Percentiles rank a stretch among this genome's conserved stretches.
phyloP scores from a whole-genome alignment of 1,140 invertebrate genomes.

The Piezodorus guildinii region DNA sequence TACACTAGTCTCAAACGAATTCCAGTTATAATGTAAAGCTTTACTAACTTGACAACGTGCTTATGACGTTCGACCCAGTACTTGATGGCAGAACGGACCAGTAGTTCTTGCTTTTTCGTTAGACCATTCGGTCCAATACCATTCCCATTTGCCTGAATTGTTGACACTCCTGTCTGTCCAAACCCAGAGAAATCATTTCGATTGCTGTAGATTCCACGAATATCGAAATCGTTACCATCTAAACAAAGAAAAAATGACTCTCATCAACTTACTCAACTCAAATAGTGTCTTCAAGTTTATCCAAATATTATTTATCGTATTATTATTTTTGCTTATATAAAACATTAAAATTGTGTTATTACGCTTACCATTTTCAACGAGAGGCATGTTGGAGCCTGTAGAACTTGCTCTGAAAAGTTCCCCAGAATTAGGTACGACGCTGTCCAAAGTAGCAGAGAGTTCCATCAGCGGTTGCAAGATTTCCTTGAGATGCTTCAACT shows the following conservation, averaged over 20 bases:
- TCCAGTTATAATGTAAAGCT: too few relatives aligned
- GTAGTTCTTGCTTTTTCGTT: slow-evolving; percentile 67
- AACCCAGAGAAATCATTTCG: slow-evolving; percentile 62
- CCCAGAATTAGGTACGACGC: slow-evolving; percentile 62
- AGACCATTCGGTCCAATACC: slow-evolving; percentile 52
- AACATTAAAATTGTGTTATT: too few relatives aligned
- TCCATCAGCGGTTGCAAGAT: slow-evolving; percentile 78
- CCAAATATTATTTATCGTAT: too few relatives aligned
- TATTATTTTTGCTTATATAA: too few relatives aligned
- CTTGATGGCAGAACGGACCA: slow-evolving; percentile 70
- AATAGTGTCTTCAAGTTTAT: too few relatives aligned
- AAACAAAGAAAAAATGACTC: too few relatives aligned
- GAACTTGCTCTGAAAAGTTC: slow-evolving; percentile 56
- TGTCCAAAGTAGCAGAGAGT: slow-evolving; percentile 63
- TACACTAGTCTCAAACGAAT: too few relatives aligned
- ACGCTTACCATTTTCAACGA: slow-evolving; percentile 41
- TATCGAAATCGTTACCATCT: slow-evolving; percentile 43
- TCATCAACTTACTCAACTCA: too few relatives aligned
- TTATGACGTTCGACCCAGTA: slow-evolving; percentile 81
- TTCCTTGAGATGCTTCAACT: slow-evolving; percentile 67
- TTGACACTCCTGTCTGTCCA: slow-evolving; percentile 42
- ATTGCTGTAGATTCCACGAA: slow-evolving; percentile 60
- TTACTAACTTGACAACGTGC: slow-evolving; percentile 49
- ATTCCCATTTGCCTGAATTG: slow-evolving; percentile 47
- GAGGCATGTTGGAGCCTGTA: slow-evolving; percentile 41